Evolutionary conservation across 1,140 invertebrate genomes (phyloP).

Genomic region (Zaprionus davidi): DNA sequence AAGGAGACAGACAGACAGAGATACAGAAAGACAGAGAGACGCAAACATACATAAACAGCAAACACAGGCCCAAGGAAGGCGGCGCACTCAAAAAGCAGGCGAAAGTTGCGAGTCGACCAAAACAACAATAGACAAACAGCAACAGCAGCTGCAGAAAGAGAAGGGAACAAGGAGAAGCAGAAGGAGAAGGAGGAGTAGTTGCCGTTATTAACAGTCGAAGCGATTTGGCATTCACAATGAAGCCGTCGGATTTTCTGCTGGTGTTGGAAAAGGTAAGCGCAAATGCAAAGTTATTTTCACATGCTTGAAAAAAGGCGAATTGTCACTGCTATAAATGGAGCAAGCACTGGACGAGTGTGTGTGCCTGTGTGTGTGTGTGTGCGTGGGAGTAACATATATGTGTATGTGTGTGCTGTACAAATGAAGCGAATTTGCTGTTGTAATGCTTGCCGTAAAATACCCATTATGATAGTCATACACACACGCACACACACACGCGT

Average conservation of each 20-base stretch:
- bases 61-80: slow-evolving; percentile 22
- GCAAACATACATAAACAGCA: slow-evolving; percentile 11
- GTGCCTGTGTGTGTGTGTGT: slow-evolving; percentile 9
- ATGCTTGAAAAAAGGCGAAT: slow-evolving; percentile 1
- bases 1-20: slow-evolving; percentile 10
- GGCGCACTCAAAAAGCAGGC: slow-evolving; percentile 19
- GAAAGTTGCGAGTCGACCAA: slow-evolving; percentile 12
- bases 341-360: slow-evolving; percentile 9
- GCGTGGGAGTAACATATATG: neutral
- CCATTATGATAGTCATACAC: slow-evolving; percentile 72
- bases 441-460: slow-evolving; percentile 70
- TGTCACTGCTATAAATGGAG: slow-evolving; percentile 73
- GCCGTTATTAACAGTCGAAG: slow-evolving; percentile 24
- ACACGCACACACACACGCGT: slow-evolving; percentile 44
- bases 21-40: neutral
- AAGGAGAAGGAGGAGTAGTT: neutral
- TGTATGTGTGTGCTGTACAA: slow-evolving; percentile 32
- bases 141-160: slow-evolving; percentile 5
- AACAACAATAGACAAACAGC: slow-evolving; percentile 25
- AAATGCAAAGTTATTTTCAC: slow-evolving; percentile 20
- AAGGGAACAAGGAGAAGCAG: neutral
- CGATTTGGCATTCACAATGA: slow-evolving; percentile 56
- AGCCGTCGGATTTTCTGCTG: slow-evolving; percentile 80
- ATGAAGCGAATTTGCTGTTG: slow-evolving; percentile 54
- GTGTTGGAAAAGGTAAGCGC: slow-evolving; percentile 80